A percentile compares a stretch with the other conserved stretches of the same genome.
phyloP scores from a whole-genome alignment of 2,888 invertebrate species.

The Piscicola geometra region DNA sequence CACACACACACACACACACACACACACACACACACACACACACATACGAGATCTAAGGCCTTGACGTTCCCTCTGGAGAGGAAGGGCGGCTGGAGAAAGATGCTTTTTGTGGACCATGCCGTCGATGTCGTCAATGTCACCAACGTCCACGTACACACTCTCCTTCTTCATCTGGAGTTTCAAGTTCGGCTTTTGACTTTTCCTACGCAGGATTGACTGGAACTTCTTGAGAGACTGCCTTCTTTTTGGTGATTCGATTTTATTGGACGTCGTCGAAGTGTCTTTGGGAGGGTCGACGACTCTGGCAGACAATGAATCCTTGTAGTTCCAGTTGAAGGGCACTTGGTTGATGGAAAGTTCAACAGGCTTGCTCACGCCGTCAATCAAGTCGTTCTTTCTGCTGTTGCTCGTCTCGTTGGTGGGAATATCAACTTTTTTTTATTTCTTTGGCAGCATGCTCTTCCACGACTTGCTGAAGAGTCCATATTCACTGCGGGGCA shows the following conservation, averaged over 20 bases:
- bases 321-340: constrained; percentile 3
- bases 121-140: constrained; percentile 15
- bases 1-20: no score
- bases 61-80: constrained; percentile 22
- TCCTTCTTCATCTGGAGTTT: constrained; percentile 1
- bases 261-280: not conserved
- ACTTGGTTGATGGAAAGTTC: constrained; percentile 6
- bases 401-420: no score
- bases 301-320: no score
- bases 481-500: not conserved
- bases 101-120: constrained; percentile 17
- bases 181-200: not conserved
- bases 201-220: not conserved
- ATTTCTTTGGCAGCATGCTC: no score
- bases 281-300: no score
- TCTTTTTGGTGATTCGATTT: not conserved
- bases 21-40: not conserved
- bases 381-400: not conserved
- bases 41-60: constrained; percentile 13
- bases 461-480: no score
- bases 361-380: not conserved
- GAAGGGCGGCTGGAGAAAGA: constrained; percentile 25
- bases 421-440: no score
- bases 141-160: constrained; percentile 23
- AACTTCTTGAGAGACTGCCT: not conserved